Conservation (phyloP, 2,888 invertebrate species). For the Thereva unica region DNA sequence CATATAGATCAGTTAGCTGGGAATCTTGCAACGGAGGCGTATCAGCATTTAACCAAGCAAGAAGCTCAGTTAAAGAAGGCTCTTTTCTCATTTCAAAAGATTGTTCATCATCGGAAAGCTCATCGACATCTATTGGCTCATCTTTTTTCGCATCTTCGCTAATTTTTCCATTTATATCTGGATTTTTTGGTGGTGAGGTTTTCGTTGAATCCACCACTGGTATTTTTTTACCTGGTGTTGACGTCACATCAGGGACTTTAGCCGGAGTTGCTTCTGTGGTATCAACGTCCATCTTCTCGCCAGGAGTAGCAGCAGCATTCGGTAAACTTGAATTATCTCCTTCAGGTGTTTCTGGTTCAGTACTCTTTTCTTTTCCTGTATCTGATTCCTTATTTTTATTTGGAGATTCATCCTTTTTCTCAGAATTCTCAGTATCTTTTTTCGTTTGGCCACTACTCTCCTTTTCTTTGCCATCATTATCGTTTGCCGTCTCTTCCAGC, state of each 20-base stretch:
- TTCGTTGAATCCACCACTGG: slow-evolving; percentile 39
- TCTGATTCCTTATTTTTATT: slow-evolving; percentile 30
- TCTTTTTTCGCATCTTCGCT: slow-evolving; percentile 44
- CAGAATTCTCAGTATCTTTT: neutral
- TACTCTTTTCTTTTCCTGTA: slow-evolving; percentile 39
- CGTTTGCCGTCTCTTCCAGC: slow-evolving; percentile 50
- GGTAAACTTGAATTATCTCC: neutral
- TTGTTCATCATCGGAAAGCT: slow-evolving; percentile 50
- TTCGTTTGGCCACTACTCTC: neutral
- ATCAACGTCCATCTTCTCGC: slow-evolving; percentile 38
- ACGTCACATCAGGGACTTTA: slow-evolving; percentile 41
- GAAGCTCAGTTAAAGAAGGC: slow-evolving; percentile 62
- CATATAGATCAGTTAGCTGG: slow-evolving; percentile 67
- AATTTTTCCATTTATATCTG: neutral
- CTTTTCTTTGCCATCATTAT: slow-evolving; percentile 40
- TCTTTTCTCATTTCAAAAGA: slow-evolving; percentile 39
- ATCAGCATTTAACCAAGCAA: slow-evolving; percentile 69
- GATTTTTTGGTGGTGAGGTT: slow-evolving; percentile 5
- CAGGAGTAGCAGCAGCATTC: neutral
- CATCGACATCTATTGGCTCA: slow-evolving; percentile 58
- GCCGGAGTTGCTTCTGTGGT: slow-evolving; percentile 32
- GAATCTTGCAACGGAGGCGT: slow-evolving; percentile 65
- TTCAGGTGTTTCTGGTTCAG: slow-evolving; percentile 44
- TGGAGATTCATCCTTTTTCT: slow-evolving; percentile 27
- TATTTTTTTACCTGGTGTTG: slow-evolving; percentile 45